A percentile compares a stretch with the other conserved stretches of the same genome.
Evolutionary conservation across 23 tunicate species (phyloP).

Genomic region (Botrylloides violaceus): DNA sequence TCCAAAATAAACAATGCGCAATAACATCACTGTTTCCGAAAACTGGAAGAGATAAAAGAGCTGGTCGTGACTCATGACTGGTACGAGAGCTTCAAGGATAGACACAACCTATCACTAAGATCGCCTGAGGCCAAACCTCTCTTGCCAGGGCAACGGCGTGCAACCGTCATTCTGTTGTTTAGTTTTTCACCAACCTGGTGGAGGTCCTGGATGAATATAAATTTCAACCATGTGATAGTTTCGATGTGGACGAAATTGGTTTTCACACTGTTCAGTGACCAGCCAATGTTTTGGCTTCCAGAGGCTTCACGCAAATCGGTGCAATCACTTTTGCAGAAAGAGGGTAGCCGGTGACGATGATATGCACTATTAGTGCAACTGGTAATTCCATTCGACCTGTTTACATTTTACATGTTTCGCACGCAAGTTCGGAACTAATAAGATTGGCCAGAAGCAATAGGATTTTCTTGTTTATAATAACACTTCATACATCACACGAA

Average conservation of each 20-base stretch:
- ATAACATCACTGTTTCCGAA: too few species aligned
- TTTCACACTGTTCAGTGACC: slow-evolving; percentile 24
- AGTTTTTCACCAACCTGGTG: neutral
- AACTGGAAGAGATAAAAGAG: too few species aligned
- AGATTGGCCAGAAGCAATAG: slow-evolving; percentile 21
- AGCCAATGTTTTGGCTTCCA: slow-evolving; percentile 3
- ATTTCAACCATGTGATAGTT: slow-evolving; percentile 7
- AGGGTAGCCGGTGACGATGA: slow-evolving; percentile 6
- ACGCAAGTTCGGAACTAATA: neutral
- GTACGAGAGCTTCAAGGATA: too few species aligned
- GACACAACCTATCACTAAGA: too few species aligned
- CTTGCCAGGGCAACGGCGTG: neutral
- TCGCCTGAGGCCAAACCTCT: too few species aligned
- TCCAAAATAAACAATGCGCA: too few species aligned
- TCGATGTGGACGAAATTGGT: slow-evolving; percentile 6
- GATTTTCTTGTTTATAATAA: slow-evolving; percentile 15
- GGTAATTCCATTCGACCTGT: neutral
- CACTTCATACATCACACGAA: slow-evolving; percentile 19
- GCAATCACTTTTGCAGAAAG: slow-evolving; percentile 16
- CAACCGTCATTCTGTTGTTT: neutral
- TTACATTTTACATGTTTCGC: neutral
- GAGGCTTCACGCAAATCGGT: slow-evolving; percentile 9
- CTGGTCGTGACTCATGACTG: too few species aligned
- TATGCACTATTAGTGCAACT: neutral
- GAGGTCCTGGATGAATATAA: neutral